Conservation (phyloP, 2,797 vertebrate species). For the Pseudochirops corinnae region DNA sequence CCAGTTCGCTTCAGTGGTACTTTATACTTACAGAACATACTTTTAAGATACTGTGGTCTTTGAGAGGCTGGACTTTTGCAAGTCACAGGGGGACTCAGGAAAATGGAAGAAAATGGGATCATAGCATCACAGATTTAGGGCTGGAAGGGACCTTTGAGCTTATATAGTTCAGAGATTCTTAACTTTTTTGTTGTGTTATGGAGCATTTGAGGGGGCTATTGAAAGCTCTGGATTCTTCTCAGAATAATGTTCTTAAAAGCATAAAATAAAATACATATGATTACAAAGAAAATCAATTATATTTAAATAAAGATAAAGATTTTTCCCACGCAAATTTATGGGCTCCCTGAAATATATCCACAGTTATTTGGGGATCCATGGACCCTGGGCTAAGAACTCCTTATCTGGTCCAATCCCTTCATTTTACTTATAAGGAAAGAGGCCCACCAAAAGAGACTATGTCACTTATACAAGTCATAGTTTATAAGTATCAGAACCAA, state of each 20-base stretch:
- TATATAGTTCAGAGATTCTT: background rate
- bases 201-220: background rate
- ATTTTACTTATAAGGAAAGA: background rate
- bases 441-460: background rate
- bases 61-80: conserved; percentile 42
- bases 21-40: conserved; percentile 42
- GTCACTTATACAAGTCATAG: background rate
- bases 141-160: background rate
- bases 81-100: conserved; percentile 31
- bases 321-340: background rate
- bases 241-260: background rate
- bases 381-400: background rate
- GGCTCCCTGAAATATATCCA: background rate
- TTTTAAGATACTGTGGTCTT: conserved; percentile 49
- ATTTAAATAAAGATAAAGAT: background rate
- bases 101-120: background rate
- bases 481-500: background rate
- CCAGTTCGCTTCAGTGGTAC: conserved; percentile 20
- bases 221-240: background rate
- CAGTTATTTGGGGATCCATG: background rate
- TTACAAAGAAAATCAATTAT: background rate
- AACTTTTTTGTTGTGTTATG: background rate
- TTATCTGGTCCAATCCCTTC: background rate
- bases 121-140: background rate
- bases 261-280: background rate